phyloP scores from a whole-genome alignment of 1,140 invertebrate species.

The Apis laboriosa region DNA sequence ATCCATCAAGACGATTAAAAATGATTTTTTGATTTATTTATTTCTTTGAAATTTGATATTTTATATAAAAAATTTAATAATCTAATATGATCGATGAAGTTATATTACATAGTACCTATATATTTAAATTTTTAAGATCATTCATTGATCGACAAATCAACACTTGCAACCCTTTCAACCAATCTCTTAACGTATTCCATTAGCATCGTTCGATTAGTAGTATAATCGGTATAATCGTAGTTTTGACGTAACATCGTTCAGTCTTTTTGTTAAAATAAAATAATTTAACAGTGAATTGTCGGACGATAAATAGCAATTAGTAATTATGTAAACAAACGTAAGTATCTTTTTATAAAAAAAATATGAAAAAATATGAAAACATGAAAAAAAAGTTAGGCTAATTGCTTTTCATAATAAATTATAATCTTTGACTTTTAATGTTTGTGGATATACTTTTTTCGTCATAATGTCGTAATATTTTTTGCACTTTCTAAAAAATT shows the following conservation, averaged over 20 bases:
- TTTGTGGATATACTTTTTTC: background rate
- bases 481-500: background rate
- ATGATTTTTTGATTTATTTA: no score
- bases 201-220: constrained; percentile 25
- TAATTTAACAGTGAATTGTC: background rate
- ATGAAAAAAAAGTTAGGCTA: background rate
- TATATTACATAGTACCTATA: background rate
- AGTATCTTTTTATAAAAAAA: background rate
- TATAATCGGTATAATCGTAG: constrained; percentile 36
- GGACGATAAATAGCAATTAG: background rate
- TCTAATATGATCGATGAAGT: background rate
- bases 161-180: constrained; percentile 26
- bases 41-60: background rate
- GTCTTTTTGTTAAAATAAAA: background rate
- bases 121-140: constrained; percentile 23
- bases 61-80: background rate
- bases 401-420: background rate
- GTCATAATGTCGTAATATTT: background rate
- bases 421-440: background rate
- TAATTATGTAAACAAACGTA: constrained; percentile 32
- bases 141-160: constrained; percentile 34
- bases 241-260: constrained; percentile 39
- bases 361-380: background rate
- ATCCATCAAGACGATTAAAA: background rate
- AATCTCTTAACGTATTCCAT: constrained; percentile 41